These are phyloP conservation scores for Hyphantria cunea DNA, from an alignment of 1,140 invertebrate genomes.

Conservation along the genomic window DNA sequence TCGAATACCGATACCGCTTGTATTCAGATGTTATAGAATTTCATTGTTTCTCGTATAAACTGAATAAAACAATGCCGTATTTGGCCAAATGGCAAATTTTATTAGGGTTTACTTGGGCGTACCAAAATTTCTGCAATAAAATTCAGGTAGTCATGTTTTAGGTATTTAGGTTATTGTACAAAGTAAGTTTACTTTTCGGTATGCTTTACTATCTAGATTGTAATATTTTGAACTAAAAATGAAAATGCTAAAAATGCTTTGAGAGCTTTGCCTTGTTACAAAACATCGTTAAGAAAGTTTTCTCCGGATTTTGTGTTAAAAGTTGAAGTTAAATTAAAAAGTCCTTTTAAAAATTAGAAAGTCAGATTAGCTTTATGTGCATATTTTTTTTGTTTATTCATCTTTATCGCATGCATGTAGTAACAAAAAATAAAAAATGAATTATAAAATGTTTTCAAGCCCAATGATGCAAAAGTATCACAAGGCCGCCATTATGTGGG, in stretches of 20 bases:
- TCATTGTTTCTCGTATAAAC: conserved; percentile 11
- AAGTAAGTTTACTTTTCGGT: not conserved
- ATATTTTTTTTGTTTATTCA: no score
- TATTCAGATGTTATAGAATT: conserved; percentile 10
- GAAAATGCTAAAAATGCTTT: not conserved
- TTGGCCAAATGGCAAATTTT: conserved; percentile 11
- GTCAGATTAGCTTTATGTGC: no score
- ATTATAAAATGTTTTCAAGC: no score
- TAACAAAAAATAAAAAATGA: no score
- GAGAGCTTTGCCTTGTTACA: not conserved
- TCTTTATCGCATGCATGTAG: no score
- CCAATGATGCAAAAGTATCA: no score
- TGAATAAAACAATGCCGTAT: conserved; percentile 5
- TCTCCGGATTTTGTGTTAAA: no score
- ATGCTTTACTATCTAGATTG: not conserved
- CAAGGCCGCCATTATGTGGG: no score
- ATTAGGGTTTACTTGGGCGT: conserved; percentile 12
- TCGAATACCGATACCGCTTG: conserved; percentile 16
- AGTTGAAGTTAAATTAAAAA: no score
- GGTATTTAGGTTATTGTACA: not conserved
- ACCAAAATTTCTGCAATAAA: conserved; percentile 17
- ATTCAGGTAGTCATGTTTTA: conserved; percentile 3
- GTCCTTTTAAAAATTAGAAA: no score
- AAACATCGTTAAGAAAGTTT: not conserved
- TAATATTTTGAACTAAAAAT: not conserved